These are phyloP conservation scores for Tetropium fuscum DNA, from an alignment of 2,888 invertebrate genomes.

Conservation along the genomic window DNA sequence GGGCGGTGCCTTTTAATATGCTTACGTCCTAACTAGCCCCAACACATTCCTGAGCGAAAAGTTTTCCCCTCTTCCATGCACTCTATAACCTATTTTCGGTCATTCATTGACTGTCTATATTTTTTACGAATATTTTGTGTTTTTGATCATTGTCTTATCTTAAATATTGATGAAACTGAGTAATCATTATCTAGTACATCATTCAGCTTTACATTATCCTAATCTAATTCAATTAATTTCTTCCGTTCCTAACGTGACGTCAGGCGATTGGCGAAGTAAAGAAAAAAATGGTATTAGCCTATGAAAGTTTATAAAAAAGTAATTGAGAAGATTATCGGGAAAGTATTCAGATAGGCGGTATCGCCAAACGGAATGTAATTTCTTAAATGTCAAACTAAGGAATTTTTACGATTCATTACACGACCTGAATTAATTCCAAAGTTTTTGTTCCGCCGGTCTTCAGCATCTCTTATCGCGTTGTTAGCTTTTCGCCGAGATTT, in stretches of 20 bases:
- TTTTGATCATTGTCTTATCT: too few relatives aligned
- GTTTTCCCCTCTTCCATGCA: too few relatives aligned
- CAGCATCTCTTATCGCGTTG: conserved; percentile 39
- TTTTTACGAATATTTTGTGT: too few relatives aligned
- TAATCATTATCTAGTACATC: too few relatives aligned
- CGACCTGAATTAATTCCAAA: conserved; percentile 51
- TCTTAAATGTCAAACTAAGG: conserved; percentile 48
- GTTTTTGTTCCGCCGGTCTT: conserved; percentile 37
- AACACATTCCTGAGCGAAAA: too few relatives aligned
- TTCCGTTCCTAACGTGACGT: conserved; percentile 1
- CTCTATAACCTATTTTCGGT: too few relatives aligned
- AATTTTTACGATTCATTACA: conserved; percentile 54
- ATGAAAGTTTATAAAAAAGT: conserved; percentile 37
- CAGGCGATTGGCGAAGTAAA: conserved; percentile 3
- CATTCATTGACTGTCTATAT: too few relatives aligned
- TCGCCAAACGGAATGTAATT: conserved; percentile 43
- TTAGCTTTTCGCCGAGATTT: conserved; percentile 10
- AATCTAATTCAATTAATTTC: conserved; percentile 15
- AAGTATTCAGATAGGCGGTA: conserved; percentile 39
- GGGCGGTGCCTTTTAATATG: too few relatives aligned
- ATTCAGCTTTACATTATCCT: too few relatives aligned
- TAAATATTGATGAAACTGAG: too few relatives aligned
- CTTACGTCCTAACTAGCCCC: too few relatives aligned
- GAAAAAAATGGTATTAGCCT: conserved; percentile 12
- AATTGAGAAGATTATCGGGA: conserved; percentile 47